phyloP scores from a whole-genome alignment of 1,140 invertebrate genomes.

The Megalopta genalis region DNA sequence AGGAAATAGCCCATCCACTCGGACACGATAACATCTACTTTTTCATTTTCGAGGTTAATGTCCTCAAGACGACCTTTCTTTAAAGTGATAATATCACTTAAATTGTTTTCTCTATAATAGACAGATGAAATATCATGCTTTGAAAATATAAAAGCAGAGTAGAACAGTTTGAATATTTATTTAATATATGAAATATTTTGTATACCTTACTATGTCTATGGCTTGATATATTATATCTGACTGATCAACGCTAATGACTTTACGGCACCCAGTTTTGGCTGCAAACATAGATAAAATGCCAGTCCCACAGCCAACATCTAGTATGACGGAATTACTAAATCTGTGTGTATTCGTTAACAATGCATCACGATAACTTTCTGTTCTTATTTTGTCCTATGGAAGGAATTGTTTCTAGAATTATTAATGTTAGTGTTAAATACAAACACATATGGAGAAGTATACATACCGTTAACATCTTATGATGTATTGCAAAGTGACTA shows the following conservation, averaged over 20 bases:
- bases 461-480: constrained; percentile 93
- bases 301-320: constrained; percentile 98
- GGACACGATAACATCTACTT: constrained; percentile 98
- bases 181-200: constrained; percentile 67
- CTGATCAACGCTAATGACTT: constrained; percentile 96
- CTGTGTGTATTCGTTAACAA: constrained; percentile 89
- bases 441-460: constrained; percentile 3
- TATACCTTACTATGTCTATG: constrained; percentile 90
- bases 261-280: constrained; percentile 94
- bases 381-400: constrained; percentile 92
- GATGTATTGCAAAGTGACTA: constrained; percentile 98
- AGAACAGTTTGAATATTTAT: too few species aligned
- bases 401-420: constrained; percentile 41
- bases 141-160: too few species aligned
- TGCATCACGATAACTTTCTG: constrained; percentile 96
- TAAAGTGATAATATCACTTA: constrained; percentile 87
- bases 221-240: constrained; percentile 94
- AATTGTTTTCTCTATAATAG: constrained; percentile 86
- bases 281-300: constrained; percentile 98
- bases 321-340: constrained; percentile 89
- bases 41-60: constrained; percentile 87
- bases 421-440: constrained; percentile 12
- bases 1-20: constrained; percentile 99
- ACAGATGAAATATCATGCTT: background rate
- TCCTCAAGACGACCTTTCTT: constrained; percentile 95